Evolutionary conservation across 1,140 invertebrate species (phyloP), one percentile per base, ranked within the genome.

Genomic region (Drosophila baimaii): DNA sequence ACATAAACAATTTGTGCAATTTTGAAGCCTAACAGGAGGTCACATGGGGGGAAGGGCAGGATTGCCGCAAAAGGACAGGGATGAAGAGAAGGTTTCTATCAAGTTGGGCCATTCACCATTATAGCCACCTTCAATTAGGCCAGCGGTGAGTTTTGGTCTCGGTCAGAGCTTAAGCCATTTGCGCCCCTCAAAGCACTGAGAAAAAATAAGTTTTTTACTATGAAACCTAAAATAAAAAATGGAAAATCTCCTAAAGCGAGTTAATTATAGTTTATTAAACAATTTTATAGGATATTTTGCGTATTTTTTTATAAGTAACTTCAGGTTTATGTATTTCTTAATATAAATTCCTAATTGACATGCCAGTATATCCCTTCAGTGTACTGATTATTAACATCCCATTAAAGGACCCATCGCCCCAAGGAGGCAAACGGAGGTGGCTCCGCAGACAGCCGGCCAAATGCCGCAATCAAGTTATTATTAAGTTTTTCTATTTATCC

Each of bases 401-500:
- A 61, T 63, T 58, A 61, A 54, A 54, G 51, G 31, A 35, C 17
- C 61, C 54, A 59, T 29, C n/a, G 54, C 33, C 61, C 17, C 25
- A 29, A 41, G 25, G 27, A 23, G 58, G 8, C 61, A 23, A 13
- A 61, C 61, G 35, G 21, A 64, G 61, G 37, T 31, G 61, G 25
- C 25, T 13, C 10, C 21, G 43, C 27, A 39, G 66, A 57, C 25
- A 64, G 54, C 51, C 39, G 57, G 43, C 57, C 80, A 84, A 89
- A 89, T 89, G 81, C 85, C 84, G 85, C 85, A 89, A 89, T 89
- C 84, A 89, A 89, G 84, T 89, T 90, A 89, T 89, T 89, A 89
- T 89, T 84, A 89, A 89, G 84, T 89, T 89, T 89, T 89, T 89
- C 84, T 89, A 89, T 89, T 89, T 90, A 90, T 90, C 85, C 84